Evolutionary conservation across 2,888 invertebrate genomes (phyloP).

Genomic region (Habroteleia sp.): DNA sequence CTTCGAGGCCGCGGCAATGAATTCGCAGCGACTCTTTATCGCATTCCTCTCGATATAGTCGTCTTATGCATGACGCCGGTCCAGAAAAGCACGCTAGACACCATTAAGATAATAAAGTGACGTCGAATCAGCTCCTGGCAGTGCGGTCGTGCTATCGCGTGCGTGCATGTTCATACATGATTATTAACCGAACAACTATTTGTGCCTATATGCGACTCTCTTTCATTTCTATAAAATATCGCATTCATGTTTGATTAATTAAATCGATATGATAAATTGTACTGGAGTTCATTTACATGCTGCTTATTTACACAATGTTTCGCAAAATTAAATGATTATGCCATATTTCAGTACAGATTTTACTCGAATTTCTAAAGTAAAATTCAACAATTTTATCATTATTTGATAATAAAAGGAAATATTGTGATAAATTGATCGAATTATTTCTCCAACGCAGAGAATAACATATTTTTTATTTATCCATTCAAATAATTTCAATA

Average conservation of each 20-base stretch:
- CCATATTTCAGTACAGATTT: too few species aligned
- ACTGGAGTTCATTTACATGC: constrained; percentile 13
- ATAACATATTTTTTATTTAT: too few species aligned
- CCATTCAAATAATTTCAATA: too few species aligned
- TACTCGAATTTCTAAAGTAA: too few species aligned
- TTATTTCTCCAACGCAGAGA: too few species aligned
- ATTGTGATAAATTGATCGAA: too few species aligned
- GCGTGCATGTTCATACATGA: constrained; percentile 38
- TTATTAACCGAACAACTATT: constrained; percentile 47
- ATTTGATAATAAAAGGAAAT: too few species aligned
- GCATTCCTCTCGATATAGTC: constrained; percentile 56
- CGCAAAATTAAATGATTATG: too few species aligned
- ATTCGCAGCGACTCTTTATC: constrained; percentile 53
- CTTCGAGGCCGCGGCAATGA: constrained; percentile 21
- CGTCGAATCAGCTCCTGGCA: constrained; percentile 44
- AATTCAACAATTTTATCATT: too few species aligned
- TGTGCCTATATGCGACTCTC: constrained; percentile 33
- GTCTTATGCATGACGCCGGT: constrained; percentile 43
- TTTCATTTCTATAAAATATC: constrained; percentile 44
- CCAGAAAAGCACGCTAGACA: constrained; percentile 49
- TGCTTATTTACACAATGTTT: constrained; percentile 39
- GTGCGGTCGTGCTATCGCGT: constrained; percentile 35
- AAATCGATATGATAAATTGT: constrained; percentile 59
- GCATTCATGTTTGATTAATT: constrained; percentile 54
- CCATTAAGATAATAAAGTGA: constrained; percentile 62